phyloP scores from a whole-genome alignment of 1,140 invertebrate genomes.

The Apolygus lucorum region DNA sequence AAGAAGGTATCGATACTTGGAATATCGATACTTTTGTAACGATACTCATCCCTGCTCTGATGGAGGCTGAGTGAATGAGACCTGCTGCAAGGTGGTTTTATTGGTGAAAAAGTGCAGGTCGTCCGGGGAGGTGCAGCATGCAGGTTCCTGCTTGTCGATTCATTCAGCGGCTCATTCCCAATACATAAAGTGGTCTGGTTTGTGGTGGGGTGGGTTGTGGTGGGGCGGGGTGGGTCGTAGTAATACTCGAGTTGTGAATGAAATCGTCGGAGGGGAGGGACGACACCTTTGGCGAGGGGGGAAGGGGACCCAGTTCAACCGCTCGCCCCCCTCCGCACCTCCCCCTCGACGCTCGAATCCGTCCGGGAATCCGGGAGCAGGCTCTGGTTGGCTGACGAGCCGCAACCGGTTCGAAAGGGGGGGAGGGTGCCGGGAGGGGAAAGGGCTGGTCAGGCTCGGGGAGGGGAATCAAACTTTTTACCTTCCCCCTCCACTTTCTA shows the following conservation, averaged over 20 bases:
- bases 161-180: no score
- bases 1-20: no score
- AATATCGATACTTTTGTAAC: no score
- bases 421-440: not conserved
- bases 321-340: not conserved
- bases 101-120: no score
- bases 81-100: no score
- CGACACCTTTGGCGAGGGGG: not conserved
- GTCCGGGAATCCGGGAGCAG: not conserved
- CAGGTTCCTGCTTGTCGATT: no score
- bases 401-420: not conserved
- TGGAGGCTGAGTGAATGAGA: no score
- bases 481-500: not conserved
- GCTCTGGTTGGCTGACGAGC: not conserved
- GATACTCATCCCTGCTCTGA: no score
- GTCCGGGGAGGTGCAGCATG: no score
- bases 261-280: not conserved
- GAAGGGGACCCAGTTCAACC: conserved; percentile 5
- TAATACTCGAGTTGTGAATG: not conserved
- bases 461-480: not conserved
- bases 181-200: no score
- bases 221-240: not conserved
- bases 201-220: no score
- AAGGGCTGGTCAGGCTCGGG: not conserved
- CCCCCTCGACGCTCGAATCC: not conserved